phyloP scores from a whole-genome alignment of 2,113 vertebrate genomes.

The Gnathonemus longibarbis region DNA sequence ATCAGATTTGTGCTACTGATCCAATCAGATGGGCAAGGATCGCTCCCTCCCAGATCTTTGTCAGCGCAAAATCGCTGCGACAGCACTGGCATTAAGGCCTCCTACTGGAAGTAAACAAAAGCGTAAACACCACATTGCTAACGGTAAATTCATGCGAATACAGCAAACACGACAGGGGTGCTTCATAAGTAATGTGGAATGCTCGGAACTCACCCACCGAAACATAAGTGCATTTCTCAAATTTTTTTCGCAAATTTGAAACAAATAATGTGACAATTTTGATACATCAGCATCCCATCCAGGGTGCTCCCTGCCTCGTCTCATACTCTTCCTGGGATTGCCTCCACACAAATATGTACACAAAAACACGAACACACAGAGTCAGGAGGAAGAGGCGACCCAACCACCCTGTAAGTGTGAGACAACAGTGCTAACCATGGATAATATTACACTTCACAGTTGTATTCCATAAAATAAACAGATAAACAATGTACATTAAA shows the following conservation, averaged over 20 bases:
- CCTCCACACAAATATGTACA: neutral
- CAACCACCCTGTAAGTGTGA: neutral
- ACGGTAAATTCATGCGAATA: conserved; percentile 21
- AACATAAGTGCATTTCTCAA: neutral
- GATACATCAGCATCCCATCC: neutral
- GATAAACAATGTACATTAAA: neutral
- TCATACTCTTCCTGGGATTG: neutral
- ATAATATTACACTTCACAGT: neutral
- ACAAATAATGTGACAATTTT: neutral
- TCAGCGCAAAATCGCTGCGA: conserved; percentile 30
- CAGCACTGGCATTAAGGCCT: conserved; percentile 29
- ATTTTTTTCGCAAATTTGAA: neutral
- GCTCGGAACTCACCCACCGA: neutral
- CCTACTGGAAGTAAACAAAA: conserved; percentile 33
- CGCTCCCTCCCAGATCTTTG: conserved; percentile 23
- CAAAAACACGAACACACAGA: neutral
- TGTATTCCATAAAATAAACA: neutral
- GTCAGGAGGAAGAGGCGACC: neutral
- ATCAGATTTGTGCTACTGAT: conserved; percentile 27
- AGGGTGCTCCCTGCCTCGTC: neutral
- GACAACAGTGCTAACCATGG: neutral
- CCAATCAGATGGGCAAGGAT: conserved; percentile 24
- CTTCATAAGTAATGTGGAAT: neutral
- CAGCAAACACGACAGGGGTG: neutral
- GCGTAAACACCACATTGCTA: conserved; percentile 24